Base-by-base conservation (phyloP, 2,797 vertebrate genomes). In the Borostomias antarcticus region DNA sequence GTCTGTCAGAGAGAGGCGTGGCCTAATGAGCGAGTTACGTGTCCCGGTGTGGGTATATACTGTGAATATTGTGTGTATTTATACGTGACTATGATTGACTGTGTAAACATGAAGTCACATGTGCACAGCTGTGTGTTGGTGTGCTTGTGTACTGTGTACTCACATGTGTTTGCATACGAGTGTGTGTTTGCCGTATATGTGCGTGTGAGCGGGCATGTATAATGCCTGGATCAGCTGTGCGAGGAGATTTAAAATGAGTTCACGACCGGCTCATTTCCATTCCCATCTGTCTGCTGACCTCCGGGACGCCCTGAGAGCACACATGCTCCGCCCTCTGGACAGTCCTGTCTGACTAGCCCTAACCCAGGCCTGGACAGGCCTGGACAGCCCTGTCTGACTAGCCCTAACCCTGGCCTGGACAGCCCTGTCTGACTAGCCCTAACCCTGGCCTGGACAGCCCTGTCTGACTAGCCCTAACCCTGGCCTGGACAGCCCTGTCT, bases 241-340 rank as follows among this genome's bases (percentile, higher is more conserved):
- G 19, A 74, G 54, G 66, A 69, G 87, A 90, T 92, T n/a, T 91
- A 87, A 89, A 89, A 89, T 90, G 84, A 87, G 86, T 82, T 83
- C 79, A 73, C 77, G 63, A 78, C 78, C 82, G 81, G 79, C 87
- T 91, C 86, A 91, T 89, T 91, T 89, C 85, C 84, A 89, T 89
- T 85, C 88, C 91, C 89, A 92, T 92, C 91, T 91, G 91, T 91
- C 88, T 90, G 82, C 86, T 90, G 90, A 93, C 89, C 91, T 90
- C 88, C 82, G 72, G 71, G 72, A 85, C 82, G 81, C 80, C 77
- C 66, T 77, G 81, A 78, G 74, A 77, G 80, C 75, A 71, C 82
- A 80, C 78, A 68, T 63, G 62, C 75, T 80, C 76, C 63, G 80
- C 80, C 72, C 76, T 75, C 75, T 72, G 21, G n/a, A n/a, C n/a